Conservation (phyloP, 2,888 invertebrate species). For the Seira sanloemensis region DNA sequence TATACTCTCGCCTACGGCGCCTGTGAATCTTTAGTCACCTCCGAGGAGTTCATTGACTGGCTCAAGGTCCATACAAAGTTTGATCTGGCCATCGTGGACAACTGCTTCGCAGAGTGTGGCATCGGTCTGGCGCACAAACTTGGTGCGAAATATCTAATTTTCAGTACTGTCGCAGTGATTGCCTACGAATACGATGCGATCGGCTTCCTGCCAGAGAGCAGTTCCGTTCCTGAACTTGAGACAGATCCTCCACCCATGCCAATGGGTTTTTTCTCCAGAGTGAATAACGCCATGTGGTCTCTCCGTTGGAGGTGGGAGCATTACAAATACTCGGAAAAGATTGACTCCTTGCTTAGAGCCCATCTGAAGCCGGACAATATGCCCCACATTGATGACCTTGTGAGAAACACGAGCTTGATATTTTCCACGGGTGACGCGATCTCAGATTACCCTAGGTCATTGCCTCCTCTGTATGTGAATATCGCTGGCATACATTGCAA, state of each 20-base stretch:
- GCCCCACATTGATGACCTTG: slow-evolving; percentile 33
- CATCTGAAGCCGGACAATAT: neutral
- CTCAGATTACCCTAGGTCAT: slow-evolving; percentile 27
- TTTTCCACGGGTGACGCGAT: slow-evolving; percentile 31
- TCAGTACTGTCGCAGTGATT: slow-evolving; percentile 39
- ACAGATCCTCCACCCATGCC: neutral
- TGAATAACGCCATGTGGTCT: slow-evolving; percentile 21
- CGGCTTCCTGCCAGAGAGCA: slow-evolving; percentile 44
- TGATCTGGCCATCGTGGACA: slow-evolving; percentile 64
- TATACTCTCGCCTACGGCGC: neutral
- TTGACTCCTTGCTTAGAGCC: slow-evolving; percentile 12
- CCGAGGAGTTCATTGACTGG: slow-evolving; percentile 24
- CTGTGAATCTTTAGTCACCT: slow-evolving; percentile 31
- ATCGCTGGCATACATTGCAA: slow-evolving; percentile 35
- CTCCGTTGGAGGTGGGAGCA: slow-evolving; percentile 22
- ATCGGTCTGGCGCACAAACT: slow-evolving; percentile 56
- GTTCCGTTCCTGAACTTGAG: slow-evolving; percentile 55
- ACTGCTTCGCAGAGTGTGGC: slow-evolving; percentile 62
- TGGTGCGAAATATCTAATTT: slow-evolving; percentile 51
- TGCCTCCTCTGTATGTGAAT: slow-evolving; percentile 31
- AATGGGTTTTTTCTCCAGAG: slow-evolving; percentile 28
- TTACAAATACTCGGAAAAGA: neutral
- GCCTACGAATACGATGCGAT: slow-evolving; percentile 48
- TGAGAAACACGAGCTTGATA: slow-evolving; percentile 25
- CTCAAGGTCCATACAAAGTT: slow-evolving; percentile 15